Conservation (phyloP, 2,113 vertebrate species). For the Dermatemys mawii region DNA sequence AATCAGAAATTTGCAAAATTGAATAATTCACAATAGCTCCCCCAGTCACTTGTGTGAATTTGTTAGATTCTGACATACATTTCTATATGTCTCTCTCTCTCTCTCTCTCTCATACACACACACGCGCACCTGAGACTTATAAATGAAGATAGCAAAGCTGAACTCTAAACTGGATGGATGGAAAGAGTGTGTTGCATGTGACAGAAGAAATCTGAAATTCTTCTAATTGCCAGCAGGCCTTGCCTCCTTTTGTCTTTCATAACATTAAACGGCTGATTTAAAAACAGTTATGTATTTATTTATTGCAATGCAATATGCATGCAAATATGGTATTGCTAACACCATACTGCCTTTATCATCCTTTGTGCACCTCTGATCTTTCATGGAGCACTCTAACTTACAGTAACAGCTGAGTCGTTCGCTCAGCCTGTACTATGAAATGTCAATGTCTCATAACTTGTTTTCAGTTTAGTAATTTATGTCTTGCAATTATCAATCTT, state of each 20-base stretch:
- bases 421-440: background rate
- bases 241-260: background rate
- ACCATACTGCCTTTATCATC: background rate
- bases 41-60: background rate
- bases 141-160: background rate
- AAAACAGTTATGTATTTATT: conserved; percentile 6
- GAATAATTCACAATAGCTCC: conserved; percentile 1
- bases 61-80: background rate
- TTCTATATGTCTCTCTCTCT: conserved; percentile 6
- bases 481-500: background rate
- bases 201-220: background rate
- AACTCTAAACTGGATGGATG: background rate
- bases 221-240: background rate
- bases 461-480: conserved; percentile 13
- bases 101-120: background rate
- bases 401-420: background rate
- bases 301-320: background rate
- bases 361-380: background rate
- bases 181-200: background rate
- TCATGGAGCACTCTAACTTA: background rate
- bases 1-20: conserved; percentile 1
- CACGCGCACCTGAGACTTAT: background rate
- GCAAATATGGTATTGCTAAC: background rate
- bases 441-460: background rate
- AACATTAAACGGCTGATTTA: background rate